Evolutionary conservation across 2,113 vertebrate genomes (phyloP), one percentile per base, ranked within the genome.

Genomic region (Dascyllus trimaculatus): DNA sequence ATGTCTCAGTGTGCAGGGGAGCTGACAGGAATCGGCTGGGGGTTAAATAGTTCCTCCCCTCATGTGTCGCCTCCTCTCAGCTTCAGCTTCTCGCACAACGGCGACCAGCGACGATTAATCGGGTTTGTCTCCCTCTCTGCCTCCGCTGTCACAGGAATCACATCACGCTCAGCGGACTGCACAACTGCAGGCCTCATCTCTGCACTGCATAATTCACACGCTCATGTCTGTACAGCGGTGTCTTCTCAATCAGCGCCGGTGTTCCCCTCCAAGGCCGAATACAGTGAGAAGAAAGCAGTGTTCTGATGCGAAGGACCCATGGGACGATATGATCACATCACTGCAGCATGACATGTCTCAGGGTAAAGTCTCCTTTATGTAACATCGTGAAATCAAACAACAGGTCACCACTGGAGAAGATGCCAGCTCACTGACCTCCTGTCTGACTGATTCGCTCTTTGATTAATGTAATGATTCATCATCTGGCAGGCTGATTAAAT

Each of bases 31-130:
- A 29, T 70, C 48, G 11, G 49, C 84, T 57, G 49, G 79, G 25
- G 76, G 78, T 81, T 78, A 70, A 85, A 78, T 22, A 69, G 57
- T 81, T 81, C 59, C 68, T 77, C 57, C 46, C 51, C 32, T n/a
- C 71, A 48, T 10, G n/a, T 54, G 56, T 84, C 62, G 49, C 59
- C 45, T 77, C 73, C 40, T 73, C 77, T 87, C 73, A 84, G 80
- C 68, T 62, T 77, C 73, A 40, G 18, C 35, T 71, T 49, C 66
- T 46, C 14, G 19, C 2, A 21, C 45, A 43, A 57, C 5, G 32
- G 2, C 17, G 13, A 64, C 66, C 71, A 21, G 60, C 4, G 19
- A 9, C 72, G 35, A 49, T 59, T 54, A 71, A 64, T 72, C 48
- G 35, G 68, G 54, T 65, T 70, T 21, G 18, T 69, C 72, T 66